Evolutionary conservation across 2,113 vertebrate species (phyloP), one percentile per base, ranked within the genome.

Genomic region (Diglossa brunneiventris): DNA sequence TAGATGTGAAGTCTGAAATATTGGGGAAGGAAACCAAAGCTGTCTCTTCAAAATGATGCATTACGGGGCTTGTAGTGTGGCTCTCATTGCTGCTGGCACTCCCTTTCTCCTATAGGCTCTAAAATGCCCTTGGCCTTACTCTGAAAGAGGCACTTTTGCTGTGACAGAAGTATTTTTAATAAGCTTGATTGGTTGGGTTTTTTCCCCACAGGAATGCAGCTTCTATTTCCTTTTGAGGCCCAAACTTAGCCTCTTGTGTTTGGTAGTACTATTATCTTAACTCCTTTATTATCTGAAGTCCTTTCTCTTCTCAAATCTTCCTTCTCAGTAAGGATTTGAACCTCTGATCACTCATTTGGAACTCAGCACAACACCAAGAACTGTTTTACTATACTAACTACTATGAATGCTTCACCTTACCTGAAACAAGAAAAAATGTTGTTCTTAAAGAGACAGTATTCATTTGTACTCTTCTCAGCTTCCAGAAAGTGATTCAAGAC

Each of bases 11-110:
- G 52, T 17, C 22, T 86, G 63, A 88, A 82, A 83, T 31, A 76
- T 4, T 0, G 11, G 39, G 35, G 49, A 74, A 74, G 56, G 30
- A 95, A 90, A 67, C 12, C 1, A 8, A 86, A 76, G 28, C 1
- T 58, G 20, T 42, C 14, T 82, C 17, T 77, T 67, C 37, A 27
- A 55, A 69, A 61, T 0, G 0, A 27, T 1, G 8, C 4, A 13
- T 46, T 52, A 44, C 5, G 14, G 14, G 17, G 1, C 22, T 74
- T 59, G 24, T 20, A 61, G 22, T 44, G 27, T 47, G 37, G 6
- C 16, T 82, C 10, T n/a, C 14, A 23, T 26, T 61, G 77, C 41
- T 89, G 12, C 22, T 68, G 58, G 33, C 11, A 33, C 87, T 87
- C 26, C 6, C 15, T 30, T 91, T 26, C n/a, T 91, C 70, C 39